Evolutionary conservation across 1,140 invertebrate species (phyloP), one percentile per base, ranked within the genome.

Genomic region (Drosophila insularis): DNA sequence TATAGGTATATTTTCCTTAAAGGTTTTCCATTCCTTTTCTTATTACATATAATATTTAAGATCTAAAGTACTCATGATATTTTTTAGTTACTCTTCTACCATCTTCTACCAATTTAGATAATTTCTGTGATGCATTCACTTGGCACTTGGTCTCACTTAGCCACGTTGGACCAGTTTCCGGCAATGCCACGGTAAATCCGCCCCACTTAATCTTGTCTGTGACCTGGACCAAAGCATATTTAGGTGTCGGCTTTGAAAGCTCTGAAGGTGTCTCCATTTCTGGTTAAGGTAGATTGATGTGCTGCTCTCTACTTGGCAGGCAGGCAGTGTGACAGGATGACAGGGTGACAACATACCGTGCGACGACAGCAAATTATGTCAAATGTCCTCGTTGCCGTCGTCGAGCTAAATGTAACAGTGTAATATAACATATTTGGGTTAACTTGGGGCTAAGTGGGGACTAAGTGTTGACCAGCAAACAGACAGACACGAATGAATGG

Each of bases 261-360:
- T 58, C 67, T 54, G 32, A 71, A 55, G 58, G 56, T 61, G 64
- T 67, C 56, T 46, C 32, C 68, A 54, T 58, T 43, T 61, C 17
- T 21, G 63, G 40, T 56, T 56, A 67, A 62, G 65, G 56, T 59
- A 71, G 67, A 78, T 74, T 78, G 75, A 78, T 78, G 75, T 55
- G 73, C 64, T 55, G 73, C 64, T 60, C 37, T 50, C 43, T 13
- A 37, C 35, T 50, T 27, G 27, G 35, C 65, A 63, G 72, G 4
- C 39, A 62, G 23, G 5, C n/a, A 50, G 43, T 50, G 43, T 50
- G 43, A 37, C 55, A 37, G 31, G 62, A 63, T 64, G 56, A 56
- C 60, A 63, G 54, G 62, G 19, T 68, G 68, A 61, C 53, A 65
- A 71, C 55, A 65, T 77, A 55, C 40, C 72, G 65, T 35, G 40